A percentile compares a stretch with the other conserved stretches of the same genome.
phyloP scores from a whole-genome alignment of 92 coral and sea anemone genomes.

The Palythoa heliodiscus region DNA sequence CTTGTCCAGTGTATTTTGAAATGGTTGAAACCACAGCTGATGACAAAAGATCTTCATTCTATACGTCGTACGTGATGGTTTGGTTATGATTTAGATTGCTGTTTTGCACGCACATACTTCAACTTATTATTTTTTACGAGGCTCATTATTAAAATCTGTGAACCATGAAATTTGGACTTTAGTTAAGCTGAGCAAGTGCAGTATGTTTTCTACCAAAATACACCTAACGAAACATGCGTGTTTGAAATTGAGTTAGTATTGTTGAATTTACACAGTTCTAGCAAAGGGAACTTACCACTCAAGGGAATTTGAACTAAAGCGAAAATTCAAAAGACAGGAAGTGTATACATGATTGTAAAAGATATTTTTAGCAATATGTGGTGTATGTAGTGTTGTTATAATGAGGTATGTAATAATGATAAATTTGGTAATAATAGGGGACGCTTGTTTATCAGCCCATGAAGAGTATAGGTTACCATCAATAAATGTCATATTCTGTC shows the following conservation, averaged over 20 bases:
- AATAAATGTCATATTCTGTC: too few relatives aligned
- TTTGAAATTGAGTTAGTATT: neutral
- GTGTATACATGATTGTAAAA: neutral
- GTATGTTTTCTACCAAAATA: neutral
- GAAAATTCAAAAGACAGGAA: neutral
- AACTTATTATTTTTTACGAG: neutral
- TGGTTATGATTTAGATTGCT: neutral
- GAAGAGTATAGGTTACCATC: too few relatives aligned
- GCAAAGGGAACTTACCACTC: neutral
- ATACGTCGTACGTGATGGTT: neutral
- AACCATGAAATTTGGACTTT: neutral
- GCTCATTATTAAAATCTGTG: neutral
- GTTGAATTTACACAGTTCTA: neutral
- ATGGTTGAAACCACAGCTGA: neutral
- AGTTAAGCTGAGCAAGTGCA: neutral
- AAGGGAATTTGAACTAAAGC: neutral
- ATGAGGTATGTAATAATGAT: neutral
- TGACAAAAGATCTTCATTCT: neutral
- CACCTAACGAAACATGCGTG: neutral
- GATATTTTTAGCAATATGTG: neutral
- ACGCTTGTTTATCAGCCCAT: too few relatives aligned
- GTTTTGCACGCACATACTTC: neutral
- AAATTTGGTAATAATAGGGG: too few relatives aligned
- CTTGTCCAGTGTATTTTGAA: conserved; percentile 32
- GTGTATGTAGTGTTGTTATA: neutral